Conservation (phyloP, 64 coral and sea anemone species). For the Porites lutea region DNA sequence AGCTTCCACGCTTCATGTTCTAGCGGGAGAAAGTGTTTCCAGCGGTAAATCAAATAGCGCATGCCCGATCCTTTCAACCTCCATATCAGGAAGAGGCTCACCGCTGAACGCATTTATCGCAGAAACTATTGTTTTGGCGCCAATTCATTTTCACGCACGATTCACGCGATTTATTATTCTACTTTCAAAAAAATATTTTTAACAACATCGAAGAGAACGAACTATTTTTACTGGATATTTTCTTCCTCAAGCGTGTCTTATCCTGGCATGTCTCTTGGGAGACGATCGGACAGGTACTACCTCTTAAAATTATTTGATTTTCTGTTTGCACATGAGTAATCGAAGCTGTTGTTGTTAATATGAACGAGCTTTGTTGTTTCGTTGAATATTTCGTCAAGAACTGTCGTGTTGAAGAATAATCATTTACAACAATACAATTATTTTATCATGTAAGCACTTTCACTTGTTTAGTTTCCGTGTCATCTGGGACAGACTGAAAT, state of each 20-base stretch:
- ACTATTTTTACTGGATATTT: background rate
- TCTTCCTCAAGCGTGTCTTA: conserved; percentile 37
- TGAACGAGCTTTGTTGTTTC: background rate
- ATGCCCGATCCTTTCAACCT: background rate
- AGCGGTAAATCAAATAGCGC: background rate
- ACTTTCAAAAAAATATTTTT: background rate
- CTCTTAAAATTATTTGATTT: background rate
- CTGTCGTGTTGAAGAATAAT: background rate
- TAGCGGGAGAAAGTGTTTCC: background rate
- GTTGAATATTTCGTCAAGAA: background rate
- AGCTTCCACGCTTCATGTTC: too few species aligned
- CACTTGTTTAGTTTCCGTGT: background rate
- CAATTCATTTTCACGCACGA: background rate
- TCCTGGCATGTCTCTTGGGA: conserved; percentile 81
- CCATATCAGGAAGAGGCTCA: background rate
- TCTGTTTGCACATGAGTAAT: background rate
- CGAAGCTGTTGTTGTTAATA: too few species aligned
- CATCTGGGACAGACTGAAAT: background rate
- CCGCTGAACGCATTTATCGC: conserved; percentile 10
- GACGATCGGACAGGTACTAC: conserved; percentile 81
- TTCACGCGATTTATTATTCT: background rate
- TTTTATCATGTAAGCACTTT: background rate
- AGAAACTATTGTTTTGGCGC: conserved; percentile 35
- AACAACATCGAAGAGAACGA: conserved; percentile 2
- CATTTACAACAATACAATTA: background rate